A percentile compares a stretch with the other conserved stretches of the same genome.
Conservation (phyloP, 2,888 invertebrate species). For the Oscheius sp. region DNA sequence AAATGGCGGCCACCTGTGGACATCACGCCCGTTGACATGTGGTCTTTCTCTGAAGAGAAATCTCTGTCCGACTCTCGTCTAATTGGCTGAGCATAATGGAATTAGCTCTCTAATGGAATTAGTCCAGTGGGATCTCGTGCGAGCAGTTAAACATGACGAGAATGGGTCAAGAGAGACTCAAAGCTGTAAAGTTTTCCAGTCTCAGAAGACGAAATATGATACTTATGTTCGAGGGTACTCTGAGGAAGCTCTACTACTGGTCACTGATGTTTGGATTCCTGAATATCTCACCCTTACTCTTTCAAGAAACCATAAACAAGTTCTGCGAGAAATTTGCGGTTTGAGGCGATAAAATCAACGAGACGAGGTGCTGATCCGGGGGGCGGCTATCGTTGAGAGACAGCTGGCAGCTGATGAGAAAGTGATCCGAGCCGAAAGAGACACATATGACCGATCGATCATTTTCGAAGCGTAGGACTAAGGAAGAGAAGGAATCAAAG, state of each 20-base stretch:
- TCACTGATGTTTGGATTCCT: neutral
- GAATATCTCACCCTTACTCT: neutral
- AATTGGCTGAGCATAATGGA: no score
- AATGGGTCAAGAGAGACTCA: no score
- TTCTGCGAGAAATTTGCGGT: neutral
- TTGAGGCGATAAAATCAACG: neutral
- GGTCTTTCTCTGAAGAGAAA: neutral
- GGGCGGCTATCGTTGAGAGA: neutral
- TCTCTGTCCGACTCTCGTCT: neutral
- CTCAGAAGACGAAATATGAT: no score
- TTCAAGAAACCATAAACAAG: neutral
- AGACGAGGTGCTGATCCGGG: neutral
- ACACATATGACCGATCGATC: neutral
- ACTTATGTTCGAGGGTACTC: no score
- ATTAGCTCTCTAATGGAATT: no score
- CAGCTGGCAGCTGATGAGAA: conserved; percentile 18
- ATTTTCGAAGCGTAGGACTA: neutral
- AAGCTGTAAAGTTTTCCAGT: no score
- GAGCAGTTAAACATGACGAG: no score
- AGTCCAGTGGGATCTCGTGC: no score
- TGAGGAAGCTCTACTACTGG: neutral
- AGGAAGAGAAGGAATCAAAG: neutral
- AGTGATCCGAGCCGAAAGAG: neutral
- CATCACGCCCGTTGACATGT: no score
- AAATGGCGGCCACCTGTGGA: conserved; percentile 23